Evolutionary conservation across 2,797 vertebrate species (phyloP), one percentile per base, ranked within the genome.

Genomic region (Erethizon dorsatum): DNA sequence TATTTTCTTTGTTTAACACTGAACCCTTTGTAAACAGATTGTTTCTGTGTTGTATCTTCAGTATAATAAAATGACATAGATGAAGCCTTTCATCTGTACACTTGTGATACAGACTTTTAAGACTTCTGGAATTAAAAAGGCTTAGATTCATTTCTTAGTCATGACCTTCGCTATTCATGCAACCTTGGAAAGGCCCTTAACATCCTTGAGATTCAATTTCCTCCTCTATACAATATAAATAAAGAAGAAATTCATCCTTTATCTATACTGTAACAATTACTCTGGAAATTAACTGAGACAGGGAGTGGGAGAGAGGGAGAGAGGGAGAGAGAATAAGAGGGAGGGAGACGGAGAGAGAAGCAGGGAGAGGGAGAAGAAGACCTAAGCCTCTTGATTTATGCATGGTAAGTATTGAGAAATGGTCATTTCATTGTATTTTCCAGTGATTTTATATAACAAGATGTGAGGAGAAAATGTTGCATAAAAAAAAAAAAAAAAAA

Each of bases 91-190:
- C 41, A 50, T 50, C 17, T 33, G 28, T 84, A 7, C 13, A 52
- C 45, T 28, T 54, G 6, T n/a, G 82, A 79, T 71, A 33, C 73
- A 83, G 41, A 69, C 28, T 28, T 45, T 69, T 80, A 80, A 87
- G 52, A 80, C 22, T 9, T 88, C 33, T 65, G 31, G 37, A 90
- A 65, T 52, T 78, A 24, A 79, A 88, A 90, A 83, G 24, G 4
- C 5, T 90, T 91, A 69, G 37, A 26, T 71, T 93, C 41, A 71
- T 87, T 90, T 90, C 24, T 92, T 84, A 28, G 33, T 82, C 75
- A 28, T 84, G 82, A 87, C 18, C 37, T 84, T 95, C 33, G 45
- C 3, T 84, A 37, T 61, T 83, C 28, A 61, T 47, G 1, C 56
- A 80, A 88, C 14, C 6, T 75, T 86, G 28, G 33, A 56, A 77